phyloP scores from a whole-genome alignment of 92 coral and sea anemone genomes.

The Porites divaricata region DNA sequence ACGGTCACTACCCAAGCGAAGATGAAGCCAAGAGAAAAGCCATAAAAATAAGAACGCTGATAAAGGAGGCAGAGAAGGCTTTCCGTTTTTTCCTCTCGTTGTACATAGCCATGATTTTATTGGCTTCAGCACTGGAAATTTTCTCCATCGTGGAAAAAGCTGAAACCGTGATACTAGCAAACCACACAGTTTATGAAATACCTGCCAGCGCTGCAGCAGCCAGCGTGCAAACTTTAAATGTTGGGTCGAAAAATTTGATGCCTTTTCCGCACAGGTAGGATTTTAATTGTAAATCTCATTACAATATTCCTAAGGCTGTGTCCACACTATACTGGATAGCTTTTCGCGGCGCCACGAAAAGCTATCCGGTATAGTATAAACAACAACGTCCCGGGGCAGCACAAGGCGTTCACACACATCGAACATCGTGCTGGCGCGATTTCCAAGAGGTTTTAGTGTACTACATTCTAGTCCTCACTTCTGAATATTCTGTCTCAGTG shows the following conservation, averaged over 20 bases:
- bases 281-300: neutral
- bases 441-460: no score
- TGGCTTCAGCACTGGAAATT: slow-evolving; percentile 31
- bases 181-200: slow-evolving; percentile 23
- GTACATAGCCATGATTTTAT: slow-evolving; percentile 30
- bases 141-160: slow-evolving; percentile 51
- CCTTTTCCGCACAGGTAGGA: slow-evolving; percentile 11
- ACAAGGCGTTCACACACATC: no score
- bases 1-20: neutral
- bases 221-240: slow-evolving; percentile 6
- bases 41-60: slow-evolving; percentile 1
- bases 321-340: no score
- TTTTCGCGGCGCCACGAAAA: no score
- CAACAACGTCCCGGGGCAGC: no score
- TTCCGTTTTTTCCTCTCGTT: slow-evolving; percentile 33
- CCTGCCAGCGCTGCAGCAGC: slow-evolving; percentile 5
- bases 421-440: no score
- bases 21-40: slow-evolving; percentile 12
- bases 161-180: slow-evolving; percentile 26
- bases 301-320: no score
- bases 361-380: no score
- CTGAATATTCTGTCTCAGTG: no score
- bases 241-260: neutral
- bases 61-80: slow-evolving; percentile 34
- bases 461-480: no score